phyloP scores from a whole-genome alignment of 64 coral and sea anemone genomes.

The Exaiptasia diaphana region DNA sequence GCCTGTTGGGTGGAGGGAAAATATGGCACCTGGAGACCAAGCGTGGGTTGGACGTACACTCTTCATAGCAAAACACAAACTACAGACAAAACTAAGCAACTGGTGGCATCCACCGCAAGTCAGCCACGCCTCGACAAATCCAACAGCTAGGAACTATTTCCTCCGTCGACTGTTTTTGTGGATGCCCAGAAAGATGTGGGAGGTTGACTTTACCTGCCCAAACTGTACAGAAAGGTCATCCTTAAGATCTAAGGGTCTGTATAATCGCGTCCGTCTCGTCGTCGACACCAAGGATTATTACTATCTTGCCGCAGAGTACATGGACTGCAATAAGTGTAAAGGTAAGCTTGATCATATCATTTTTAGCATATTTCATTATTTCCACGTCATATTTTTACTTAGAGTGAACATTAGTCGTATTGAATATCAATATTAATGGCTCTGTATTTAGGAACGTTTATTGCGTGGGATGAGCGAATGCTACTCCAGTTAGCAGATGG shows the following conservation, averaged over 20 bases:
- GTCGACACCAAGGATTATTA: conserved; percentile 1
- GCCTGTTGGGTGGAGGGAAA: background rate
- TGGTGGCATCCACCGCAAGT: background rate
- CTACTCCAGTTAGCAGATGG: background rate
- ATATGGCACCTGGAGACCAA: background rate
- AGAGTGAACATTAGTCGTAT: too few species aligned
- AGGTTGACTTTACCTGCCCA: conserved; percentile 11
- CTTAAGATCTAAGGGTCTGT: conserved; percentile 13
- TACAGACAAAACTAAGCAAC: background rate
- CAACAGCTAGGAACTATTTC: background rate
- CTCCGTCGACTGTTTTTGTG: conserved; percentile 16
- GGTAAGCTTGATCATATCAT: too few species aligned
- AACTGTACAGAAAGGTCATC: background rate
- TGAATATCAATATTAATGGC: too few species aligned
- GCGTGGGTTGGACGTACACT: background rate
- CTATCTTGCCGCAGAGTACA: conserved; percentile 4
- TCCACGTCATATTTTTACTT: too few species aligned
- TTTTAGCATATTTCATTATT: too few species aligned
- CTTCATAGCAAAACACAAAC: background rate
- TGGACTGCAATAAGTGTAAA: conserved; percentile 1
- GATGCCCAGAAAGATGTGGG: conserved; percentile 32
- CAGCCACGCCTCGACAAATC: background rate
- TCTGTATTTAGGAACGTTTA: background rate
- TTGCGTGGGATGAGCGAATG: background rate
- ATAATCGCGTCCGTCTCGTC: conserved; percentile 2